phyloP scores from a whole-genome alignment of 2,888 invertebrate species.

The Rhopalosiphum nymphaeae region DNA sequence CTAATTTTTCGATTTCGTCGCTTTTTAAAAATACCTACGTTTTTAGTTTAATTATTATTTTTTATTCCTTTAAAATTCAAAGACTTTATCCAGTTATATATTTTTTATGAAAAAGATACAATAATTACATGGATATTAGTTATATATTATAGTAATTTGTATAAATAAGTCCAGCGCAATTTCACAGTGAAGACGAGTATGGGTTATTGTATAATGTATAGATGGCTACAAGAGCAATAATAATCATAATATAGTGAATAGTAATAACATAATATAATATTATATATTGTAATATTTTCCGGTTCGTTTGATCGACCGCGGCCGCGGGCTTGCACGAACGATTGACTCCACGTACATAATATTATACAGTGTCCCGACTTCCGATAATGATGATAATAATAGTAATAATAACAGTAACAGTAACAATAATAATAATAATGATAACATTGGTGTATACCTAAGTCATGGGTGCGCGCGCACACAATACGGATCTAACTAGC shows the following conservation, averaged over 20 bases:
- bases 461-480: conserved; percentile 19
- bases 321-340: conserved; percentile 15
- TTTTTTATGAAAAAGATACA: not conserved
- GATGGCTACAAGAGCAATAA: not conserved
- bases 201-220: not conserved
- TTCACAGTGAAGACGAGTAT: not conserved
- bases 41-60: not conserved
- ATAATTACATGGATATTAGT: not conserved
- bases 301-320: conserved; percentile 39
- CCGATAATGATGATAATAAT: not conserved
- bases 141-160: not conserved
- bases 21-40: not conserved
- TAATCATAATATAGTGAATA: not conserved
- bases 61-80: not conserved
- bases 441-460: not conserved
- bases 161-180: not conserved
- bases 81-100: not conserved
- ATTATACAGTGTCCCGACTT: not conserved
- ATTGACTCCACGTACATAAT: not conserved
- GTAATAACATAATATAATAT: not conserved
- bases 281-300: conserved; percentile 4
- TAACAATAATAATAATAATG: conserved; percentile 19
- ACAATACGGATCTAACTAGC: conserved; percentile 64
- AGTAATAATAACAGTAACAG: not conserved
- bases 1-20: not conserved